Percentiles rank a stretch among this genome's conserved stretches.
Conservation (phyloP, 2,113 vertebrate species). For the Lathamus discolor region DNA sequence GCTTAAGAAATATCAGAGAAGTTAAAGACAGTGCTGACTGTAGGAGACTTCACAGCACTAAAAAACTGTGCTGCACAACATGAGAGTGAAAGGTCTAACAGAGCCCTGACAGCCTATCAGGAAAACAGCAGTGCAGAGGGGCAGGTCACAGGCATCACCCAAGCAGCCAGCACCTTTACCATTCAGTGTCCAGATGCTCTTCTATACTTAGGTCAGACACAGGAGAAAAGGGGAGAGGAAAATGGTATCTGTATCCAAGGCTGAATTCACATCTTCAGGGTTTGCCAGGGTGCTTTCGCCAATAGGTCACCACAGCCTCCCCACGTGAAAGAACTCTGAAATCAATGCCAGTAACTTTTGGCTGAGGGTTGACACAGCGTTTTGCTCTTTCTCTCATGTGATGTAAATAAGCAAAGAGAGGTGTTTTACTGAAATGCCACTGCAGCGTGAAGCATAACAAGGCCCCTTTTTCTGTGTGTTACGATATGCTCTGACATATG, state of each 20-base stretch:
- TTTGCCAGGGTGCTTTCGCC: neutral
- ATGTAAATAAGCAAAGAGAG: constrained; percentile 47
- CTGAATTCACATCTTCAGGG: constrained; percentile 17
- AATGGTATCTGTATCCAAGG: neutral
- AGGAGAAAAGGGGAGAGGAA: neutral
- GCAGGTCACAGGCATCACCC: neutral
- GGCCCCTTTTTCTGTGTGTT: neutral
- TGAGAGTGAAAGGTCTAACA: neutral
- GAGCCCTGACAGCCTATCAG: neutral
- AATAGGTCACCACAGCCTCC: constrained; percentile 42
- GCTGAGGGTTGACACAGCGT: neutral
- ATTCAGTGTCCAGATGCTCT: neutral
- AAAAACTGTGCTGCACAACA: neutral
- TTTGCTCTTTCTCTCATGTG: constrained; percentile 33
- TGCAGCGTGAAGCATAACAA: constrained; percentile 7
- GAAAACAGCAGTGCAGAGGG: neutral
- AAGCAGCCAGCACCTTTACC: neutral
- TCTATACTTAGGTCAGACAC: neutral
- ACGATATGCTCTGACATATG: neutral
- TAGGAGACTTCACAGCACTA: neutral
- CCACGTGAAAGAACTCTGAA: constrained; percentile 41
- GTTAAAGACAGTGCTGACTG: neutral
- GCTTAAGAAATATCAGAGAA: neutral
- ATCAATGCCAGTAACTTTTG: constrained; percentile 16
- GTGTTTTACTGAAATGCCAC: constrained; percentile 25